A percentile compares a stretch with the other conserved stretches of the same genome.
Evolutionary conservation across 1,140 invertebrate genomes (phyloP).

Genomic region (Aporrectodea caliginosa): DNA sequence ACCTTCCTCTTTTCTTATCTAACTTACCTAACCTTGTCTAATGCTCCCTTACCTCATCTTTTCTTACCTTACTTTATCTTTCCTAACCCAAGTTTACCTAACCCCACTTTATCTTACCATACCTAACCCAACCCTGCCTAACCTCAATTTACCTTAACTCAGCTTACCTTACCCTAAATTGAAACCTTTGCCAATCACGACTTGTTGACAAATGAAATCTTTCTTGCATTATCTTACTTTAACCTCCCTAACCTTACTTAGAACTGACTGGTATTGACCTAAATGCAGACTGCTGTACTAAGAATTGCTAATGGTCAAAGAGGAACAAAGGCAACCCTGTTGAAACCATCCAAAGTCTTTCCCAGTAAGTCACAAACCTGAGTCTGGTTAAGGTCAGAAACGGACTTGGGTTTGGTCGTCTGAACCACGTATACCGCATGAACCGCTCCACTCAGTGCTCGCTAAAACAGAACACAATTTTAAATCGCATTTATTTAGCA

Average conservation of each 20-base stretch:
- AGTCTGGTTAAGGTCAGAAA: not conserved
- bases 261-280: no score
- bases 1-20: no score
- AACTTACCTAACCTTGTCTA: no score
- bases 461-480: not conserved
- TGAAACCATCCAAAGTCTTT: not conserved
- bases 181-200: not conserved
- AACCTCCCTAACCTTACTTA: not conserved
- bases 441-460: not conserved
- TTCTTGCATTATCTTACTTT: slow-evolving; percentile 8
- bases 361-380: not conserved
- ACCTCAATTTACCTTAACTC: no score
- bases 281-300: no score
- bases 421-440: not conserved
- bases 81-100: no score
- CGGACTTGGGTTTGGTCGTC: not conserved
- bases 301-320: no score
- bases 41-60: no score
- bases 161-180: not conserved
- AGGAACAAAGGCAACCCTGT: not conserved
- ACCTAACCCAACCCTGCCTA: no score
- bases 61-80: no score
- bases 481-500: not conserved
- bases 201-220: not conserved
- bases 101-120: no score